A percentile compares a stretch with the other conserved stretches of the same genome.
Evolutionary conservation across 2,797 vertebrate genomes (phyloP).

Genomic region (Rachycentron canadum): DNA sequence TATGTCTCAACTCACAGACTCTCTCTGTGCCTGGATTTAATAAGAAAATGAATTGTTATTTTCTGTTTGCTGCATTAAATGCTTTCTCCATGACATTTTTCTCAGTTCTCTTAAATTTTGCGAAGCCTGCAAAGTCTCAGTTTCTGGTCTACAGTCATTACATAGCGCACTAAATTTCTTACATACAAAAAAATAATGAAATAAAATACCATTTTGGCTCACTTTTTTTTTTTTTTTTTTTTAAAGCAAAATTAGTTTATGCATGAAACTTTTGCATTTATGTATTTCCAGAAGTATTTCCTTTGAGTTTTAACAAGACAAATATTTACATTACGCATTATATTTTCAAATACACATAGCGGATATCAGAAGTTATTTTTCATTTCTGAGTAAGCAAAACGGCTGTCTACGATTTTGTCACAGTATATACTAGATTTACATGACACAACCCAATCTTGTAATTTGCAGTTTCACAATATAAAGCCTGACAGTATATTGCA

Average conservation of each 20-base stretch:
- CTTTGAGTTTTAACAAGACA: conserved; percentile 7
- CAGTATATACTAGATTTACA: neutral
- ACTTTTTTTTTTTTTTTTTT: conserved; percentile 16
- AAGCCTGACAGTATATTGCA: conserved; percentile 17
- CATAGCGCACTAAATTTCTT: conserved; percentile 25
- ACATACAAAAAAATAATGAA: conserved; percentile 17
- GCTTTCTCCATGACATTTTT: conserved; percentile 12
- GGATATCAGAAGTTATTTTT: conserved; percentile 9
- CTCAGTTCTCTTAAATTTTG: conserved; percentile 13
- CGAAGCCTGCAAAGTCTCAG: conserved; percentile 6
- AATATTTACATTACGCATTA: neutral
- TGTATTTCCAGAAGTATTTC: conserved; percentile 13
- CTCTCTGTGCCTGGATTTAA: neutral
- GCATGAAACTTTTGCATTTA: conserved; percentile 4
- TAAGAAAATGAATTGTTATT: conserved; percentile 1
- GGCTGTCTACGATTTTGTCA: neutral
- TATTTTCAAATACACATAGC: neutral
- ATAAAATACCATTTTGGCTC: neutral
- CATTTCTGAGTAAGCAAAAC: conserved; percentile 12
- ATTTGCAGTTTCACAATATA: conserved; percentile 24
- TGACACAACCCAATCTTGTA: conserved; percentile 6
- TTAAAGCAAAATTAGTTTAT: neutral
- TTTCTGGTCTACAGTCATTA: conserved; percentile 20
- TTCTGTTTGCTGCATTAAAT: conserved; percentile 17
- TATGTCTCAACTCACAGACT: conserved; percentile 8